Evolutionary conservation across 2,888 invertebrate genomes (phyloP), one percentile per base, ranked within the genome.

Genomic region (Monochamus alternatus): DNA sequence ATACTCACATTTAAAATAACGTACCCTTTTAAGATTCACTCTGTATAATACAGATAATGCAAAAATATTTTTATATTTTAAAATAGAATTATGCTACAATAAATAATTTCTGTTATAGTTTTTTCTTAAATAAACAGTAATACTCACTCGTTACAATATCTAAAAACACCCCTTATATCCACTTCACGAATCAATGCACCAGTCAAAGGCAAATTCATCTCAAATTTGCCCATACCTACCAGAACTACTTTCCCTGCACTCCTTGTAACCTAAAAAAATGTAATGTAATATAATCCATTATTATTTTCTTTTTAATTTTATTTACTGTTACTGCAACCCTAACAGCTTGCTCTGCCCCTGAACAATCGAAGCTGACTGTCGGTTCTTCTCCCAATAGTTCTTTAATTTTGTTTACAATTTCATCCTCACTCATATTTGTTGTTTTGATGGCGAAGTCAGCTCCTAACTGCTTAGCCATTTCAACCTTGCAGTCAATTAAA

Each of bases 151-250:
- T 97, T 97, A 78, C 93, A 95, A 87, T 98, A 98, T 89, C 98
- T 92, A 90, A 98, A 98, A 75, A 97, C 94, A 78, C 98, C 98
- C 77, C 95, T 91, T 80, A 99, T 95, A 89, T 98, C 98, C 9
- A 99, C 94, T 90, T 98, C 98, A 72, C 96, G 90, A 0, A 93
- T 90, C 43, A 96, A 91, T 3, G 97, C 95, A 85, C 94, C 93
- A 0, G 96, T 93, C 59, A 98, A 90, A 1, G 98, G 98, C 76
- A 98, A 86, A 78, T 92, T 94, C 70, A 95, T 91, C 88, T 96
- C 95, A 0, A 93, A 87, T 73, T 93, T 91, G 52, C 98, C 97
- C 92, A 96, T 93, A 9, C 98, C 99, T 38, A 98, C 96, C 79
- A 98, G 89, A 66, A 97, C 95, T 5, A 94, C 93, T 72, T 92